These are phyloP conservation scores for Xylophagus ater DNA, from an alignment of 2,888 invertebrate species.

Conservation along the genomic window DNA sequence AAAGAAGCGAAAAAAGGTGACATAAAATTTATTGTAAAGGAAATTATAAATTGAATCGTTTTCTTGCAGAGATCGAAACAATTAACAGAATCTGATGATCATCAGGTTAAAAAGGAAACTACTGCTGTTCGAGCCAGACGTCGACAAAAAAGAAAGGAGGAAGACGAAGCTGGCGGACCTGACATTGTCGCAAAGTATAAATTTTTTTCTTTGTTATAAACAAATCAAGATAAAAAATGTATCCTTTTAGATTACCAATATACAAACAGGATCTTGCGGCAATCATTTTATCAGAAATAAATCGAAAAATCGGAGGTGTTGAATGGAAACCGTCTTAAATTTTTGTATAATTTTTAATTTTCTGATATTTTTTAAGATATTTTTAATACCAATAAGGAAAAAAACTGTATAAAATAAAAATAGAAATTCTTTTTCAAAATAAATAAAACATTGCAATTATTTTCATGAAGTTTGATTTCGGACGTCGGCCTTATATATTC, in stretches of 20 bases:
- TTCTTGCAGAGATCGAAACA: constrained; percentile 8
- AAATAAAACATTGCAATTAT: not conserved
- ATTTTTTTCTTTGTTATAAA: not conserved
- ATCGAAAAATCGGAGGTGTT: constrained; percentile 62
- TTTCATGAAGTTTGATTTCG: not conserved
- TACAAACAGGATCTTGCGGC: constrained; percentile 62
- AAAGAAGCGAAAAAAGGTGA: constrained; percentile 43
- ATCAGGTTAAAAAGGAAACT: constrained; percentile 36
- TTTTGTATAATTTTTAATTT: too few species aligned
- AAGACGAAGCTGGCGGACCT: constrained; percentile 39
- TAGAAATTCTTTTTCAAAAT: constrained; percentile 1
- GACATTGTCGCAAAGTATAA: constrained; percentile 27
- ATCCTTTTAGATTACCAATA: constrained; percentile 33
- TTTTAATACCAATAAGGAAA: too few species aligned
- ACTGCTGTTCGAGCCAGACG: constrained; percentile 30
- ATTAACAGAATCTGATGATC: constrained; percentile 4
- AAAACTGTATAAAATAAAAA: constrained; percentile 1
- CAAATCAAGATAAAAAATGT: not conserved
- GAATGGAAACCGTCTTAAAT: constrained; percentile 57
- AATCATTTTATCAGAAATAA: constrained; percentile 66
- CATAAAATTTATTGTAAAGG: constrained; percentile 3
- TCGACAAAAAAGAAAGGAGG: constrained; percentile 35
- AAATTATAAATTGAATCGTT: not conserved
- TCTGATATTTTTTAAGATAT: too few species aligned
- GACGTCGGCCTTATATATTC: not conserved